Base-by-base conservation (phyloP, 2,888 invertebrate species). In the Standfussiana lucernea region DNA sequence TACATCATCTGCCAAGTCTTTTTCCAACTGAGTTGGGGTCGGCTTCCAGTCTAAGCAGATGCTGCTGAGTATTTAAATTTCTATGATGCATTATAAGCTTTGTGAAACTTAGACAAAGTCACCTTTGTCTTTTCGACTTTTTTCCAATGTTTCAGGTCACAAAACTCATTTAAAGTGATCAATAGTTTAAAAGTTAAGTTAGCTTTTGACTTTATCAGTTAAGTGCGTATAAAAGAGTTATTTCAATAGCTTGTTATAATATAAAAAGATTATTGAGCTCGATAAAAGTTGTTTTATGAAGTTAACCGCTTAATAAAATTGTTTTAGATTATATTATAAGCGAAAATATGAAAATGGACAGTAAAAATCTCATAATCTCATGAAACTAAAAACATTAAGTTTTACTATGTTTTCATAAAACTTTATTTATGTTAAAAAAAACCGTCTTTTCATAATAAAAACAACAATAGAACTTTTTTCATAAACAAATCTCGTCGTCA, bases 401-500 rank as follows among this genome's bases (percentile, higher is more conserved):
- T 70, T 61, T 40, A 61, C 40, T 42, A 72, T 62, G 24, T 62
- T 56, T 76, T 73, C 73, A 81, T 56, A 75, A 72, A 80, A 74
- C 71, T 53, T 79, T 65, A 75, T 67, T 78, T 77, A 72, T 68
- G 66, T 74, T n/a, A n/a, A n/a, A n/a, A 71, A 80, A 78, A 80
- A 83, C 76, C 72, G 73, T 74, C 64, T 82, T 81, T 68, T 75
- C 64, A 72, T 87, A 80, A 80, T 77, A 86, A 81, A 84, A 81
- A 81, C 73, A 70, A 87, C 79, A 87, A 92, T 89, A 89, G 88
- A 89, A 88, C 80, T 89, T 91, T 91, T 92, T 91, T 91, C 92
- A 92, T 93, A 92, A 91, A 92, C 92, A 93, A 92, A 93, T 93
- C 90, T 92, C 90, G 83, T 85, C 86, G 85, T 89, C 86, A 92